Percentiles rank a stretch among this genome's conserved stretches.
These are phyloP conservation scores for Cetonia aurata DNA, from an alignment of 2,888 invertebrate species.

Conservation along the genomic window DNA sequence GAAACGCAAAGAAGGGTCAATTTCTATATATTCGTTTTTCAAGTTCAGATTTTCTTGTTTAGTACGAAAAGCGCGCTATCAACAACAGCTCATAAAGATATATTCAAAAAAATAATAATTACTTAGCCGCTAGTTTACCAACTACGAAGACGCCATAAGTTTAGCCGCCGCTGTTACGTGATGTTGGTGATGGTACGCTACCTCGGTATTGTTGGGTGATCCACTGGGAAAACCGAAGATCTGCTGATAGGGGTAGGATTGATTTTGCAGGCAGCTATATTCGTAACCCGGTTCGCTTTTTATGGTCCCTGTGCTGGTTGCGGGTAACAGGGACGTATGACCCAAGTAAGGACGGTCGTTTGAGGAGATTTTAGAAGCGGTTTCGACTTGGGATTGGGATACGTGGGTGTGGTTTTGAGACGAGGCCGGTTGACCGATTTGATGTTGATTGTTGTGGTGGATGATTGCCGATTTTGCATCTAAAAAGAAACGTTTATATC, in stretches of 20 bases:
- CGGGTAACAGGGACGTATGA: constrained; percentile 71
- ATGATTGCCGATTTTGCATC: constrained; percentile 60
- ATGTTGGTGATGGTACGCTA: constrained; percentile 86
- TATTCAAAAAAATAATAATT: not conserved
- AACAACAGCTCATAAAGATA: not conserved
- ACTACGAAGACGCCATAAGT: constrained; percentile 85
- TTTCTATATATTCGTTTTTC: constrained; percentile 5
- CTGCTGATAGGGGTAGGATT: constrained; percentile 69
- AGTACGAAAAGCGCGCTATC: constrained; percentile 16
- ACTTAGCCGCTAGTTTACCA: not conserved
- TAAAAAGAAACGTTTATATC: constrained; percentile 52
- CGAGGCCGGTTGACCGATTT: constrained; percentile 46
- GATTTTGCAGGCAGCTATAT: constrained; percentile 65
- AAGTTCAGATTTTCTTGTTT: constrained; percentile 1
- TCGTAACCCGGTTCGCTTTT: constrained; percentile 67
- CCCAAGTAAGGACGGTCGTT: constrained; percentile 69
- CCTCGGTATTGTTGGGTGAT: constrained; percentile 67
- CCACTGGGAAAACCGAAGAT: constrained; percentile 70
- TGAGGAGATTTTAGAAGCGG: constrained; percentile 48
- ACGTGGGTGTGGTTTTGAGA: constrained; percentile 46
- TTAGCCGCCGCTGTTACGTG: constrained; percentile 88
- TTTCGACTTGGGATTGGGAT: constrained; percentile 44
- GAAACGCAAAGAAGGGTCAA: not conserved
- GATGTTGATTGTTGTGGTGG: constrained; percentile 53
- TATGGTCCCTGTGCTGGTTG: constrained; percentile 63